Percentiles rank a stretch among this genome's conserved stretches.
Conservation (phyloP, 2,888 invertebrate species). For the Drosophila atroscutellata region DNA sequence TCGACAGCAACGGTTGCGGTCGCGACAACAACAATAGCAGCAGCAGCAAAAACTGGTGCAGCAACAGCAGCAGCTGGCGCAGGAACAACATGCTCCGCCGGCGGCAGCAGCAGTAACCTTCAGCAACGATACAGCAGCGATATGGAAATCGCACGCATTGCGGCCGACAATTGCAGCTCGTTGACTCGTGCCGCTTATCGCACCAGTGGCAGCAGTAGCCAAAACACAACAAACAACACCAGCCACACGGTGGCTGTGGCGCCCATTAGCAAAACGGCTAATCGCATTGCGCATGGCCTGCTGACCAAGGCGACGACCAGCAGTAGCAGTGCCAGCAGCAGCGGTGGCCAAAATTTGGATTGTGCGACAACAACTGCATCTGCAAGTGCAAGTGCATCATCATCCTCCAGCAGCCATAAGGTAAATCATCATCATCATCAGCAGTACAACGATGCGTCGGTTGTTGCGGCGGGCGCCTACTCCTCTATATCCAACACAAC, state of each 20-base stretch:
- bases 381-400: conserved; percentile 4
- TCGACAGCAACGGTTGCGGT: not conserved
- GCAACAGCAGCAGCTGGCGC: conserved; percentile 1
- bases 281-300: conserved; percentile 44
- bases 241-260: conserved; percentile 15
- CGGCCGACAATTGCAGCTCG: conserved; percentile 73
- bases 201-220: conserved; percentile 33
- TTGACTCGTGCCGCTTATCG: conserved; percentile 80
- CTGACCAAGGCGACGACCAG: conserved; percentile 35
- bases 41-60: not conserved
- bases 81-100: not conserved
- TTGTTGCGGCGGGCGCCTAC: not conserved
- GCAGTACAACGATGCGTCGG: conserved; percentile 17
- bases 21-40: not conserved
- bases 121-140: conserved; percentile 74
- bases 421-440: conserved; percentile 51
- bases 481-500: conserved; percentile 10
- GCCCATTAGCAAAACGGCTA: conserved; percentile 45
- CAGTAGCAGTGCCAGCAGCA: not conserved
- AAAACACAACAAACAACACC: not conserved
- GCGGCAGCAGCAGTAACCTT: conserved; percentile 82
- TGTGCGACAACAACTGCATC: conserved; percentile 3
- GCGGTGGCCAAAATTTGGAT: not conserved
- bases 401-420: conserved; percentile 47
- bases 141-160: conserved; percentile 62